phyloP scores from a whole-genome alignment of 2,888 invertebrate genomes.

The Saturnia japonica region DNA sequence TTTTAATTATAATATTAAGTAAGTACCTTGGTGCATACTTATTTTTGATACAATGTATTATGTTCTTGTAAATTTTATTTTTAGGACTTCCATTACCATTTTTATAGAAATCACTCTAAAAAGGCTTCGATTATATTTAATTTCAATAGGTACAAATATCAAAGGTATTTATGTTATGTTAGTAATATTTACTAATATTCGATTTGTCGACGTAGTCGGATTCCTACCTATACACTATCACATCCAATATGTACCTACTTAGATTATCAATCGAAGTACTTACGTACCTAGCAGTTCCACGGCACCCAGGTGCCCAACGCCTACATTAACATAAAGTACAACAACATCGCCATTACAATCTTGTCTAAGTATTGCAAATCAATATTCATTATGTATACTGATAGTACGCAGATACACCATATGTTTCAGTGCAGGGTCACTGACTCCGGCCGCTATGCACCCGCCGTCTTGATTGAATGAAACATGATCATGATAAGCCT shows the following conservation, averaged over 20 bases:
- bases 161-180: too few relatives aligned
- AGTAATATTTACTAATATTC: background rate
- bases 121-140: background rate
- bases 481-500: conserved; percentile 45
- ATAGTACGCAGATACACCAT: conserved; percentile 44
- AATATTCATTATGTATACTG: conserved; percentile 51
- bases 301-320: conserved; percentile 10
- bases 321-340: conserved; percentile 8
- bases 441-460: conserved; percentile 50
- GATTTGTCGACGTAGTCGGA: background rate
- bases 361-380: conserved; percentile 17
- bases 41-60: background rate
- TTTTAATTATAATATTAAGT: background rate
- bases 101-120: background rate
- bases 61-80: background rate
- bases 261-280: background rate
- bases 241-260: background rate
- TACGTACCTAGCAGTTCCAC: background rate
- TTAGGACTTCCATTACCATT: background rate
- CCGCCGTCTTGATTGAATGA: conserved; percentile 69
- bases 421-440: conserved; percentile 47
- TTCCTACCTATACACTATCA: background rate
- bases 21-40: background rate
- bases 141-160: background rate
- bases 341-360: background rate